phyloP scores from a whole-genome alignment of 1,140 invertebrate genomes.

The Monomorium pharaonis region DNA sequence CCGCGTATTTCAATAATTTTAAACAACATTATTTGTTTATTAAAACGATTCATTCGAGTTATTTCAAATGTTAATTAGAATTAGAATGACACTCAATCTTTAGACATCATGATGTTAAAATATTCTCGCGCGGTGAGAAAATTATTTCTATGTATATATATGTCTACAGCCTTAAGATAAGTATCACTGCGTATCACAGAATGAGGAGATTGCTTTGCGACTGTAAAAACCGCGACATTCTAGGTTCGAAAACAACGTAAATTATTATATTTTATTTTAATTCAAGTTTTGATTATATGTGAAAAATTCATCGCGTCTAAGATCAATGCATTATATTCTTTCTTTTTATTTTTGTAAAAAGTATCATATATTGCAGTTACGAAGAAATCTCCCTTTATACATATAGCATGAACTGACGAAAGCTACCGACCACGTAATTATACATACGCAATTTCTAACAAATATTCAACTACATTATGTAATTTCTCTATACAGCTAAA shows the following conservation, averaged over 20 bases:
- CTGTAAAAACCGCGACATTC: not conserved
- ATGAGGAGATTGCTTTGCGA: not conserved
- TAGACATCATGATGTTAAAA: not conserved
- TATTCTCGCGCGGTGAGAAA: not conserved
- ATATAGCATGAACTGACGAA: not conserved
- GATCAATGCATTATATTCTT: not conserved
- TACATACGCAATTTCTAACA: not conserved
- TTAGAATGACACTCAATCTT: not conserved
- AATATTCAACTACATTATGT: not conserved
- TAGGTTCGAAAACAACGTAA: not conserved
- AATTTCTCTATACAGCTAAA: not conserved
- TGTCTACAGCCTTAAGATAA: slow-evolving; percentile 15
- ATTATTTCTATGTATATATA: not conserved
- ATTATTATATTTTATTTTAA: not conserved
- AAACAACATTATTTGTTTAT: not conserved
- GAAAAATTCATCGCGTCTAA: not conserved
- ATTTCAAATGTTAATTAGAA: not conserved
- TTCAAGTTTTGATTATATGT: not conserved
- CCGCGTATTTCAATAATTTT: not conserved
- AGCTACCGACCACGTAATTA: not conserved
- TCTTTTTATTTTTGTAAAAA: not conserved
- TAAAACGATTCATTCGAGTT: not conserved
- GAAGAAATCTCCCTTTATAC: not conserved
- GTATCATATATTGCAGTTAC: not conserved
- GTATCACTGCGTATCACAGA: slow-evolving; percentile 10